Conservation (phyloP, 2,797 vertebrate genomes). For the Vespertilio murinus region DNA sequence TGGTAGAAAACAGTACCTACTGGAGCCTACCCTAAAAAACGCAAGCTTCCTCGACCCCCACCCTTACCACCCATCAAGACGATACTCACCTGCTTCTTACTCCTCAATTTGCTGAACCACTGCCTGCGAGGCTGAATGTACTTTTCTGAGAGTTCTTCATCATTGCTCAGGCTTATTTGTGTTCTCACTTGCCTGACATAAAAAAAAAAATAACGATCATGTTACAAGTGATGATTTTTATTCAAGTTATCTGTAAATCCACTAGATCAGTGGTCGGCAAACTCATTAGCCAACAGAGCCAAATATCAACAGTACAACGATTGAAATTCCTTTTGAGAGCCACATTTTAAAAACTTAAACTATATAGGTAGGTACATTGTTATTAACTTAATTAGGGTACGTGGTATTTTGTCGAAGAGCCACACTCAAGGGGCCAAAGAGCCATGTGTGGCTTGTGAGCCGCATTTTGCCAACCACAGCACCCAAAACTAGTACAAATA, state of each 20-base stretch:
- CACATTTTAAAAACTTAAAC: no score
- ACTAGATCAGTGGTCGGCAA: not conserved
- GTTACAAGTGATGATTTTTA: not conserved
- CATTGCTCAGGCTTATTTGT: slow-evolving; percentile 75
- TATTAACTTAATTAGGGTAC: no score
- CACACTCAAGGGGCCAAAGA: no score
- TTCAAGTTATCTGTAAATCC: not conserved
- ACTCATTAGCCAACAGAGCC: no score
- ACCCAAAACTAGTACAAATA: not conserved
- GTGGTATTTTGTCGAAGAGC: no score
- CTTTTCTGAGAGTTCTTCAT: slow-evolving; percentile 61
- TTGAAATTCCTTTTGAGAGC: no score
- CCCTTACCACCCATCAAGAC: not conserved
- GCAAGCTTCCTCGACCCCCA: not conserved
- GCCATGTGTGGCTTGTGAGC: no score
- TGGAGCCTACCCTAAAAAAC: not conserved
- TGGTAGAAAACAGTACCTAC: not conserved
- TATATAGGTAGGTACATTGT: no score
- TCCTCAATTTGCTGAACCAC: not conserved
- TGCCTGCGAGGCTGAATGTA: slow-evolving; percentile 53
- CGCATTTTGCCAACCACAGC: no score
- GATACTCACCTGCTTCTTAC: slow-evolving; percentile 75
- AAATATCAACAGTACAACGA: no score
- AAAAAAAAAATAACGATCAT: slow-evolving; percentile 34
- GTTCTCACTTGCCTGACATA: slow-evolving; percentile 80